Percentiles rank a stretch among this genome's conserved stretches.
Evolutionary conservation across 2,797 vertebrate species (phyloP).

Genomic region (Mormyrops attenuatus): DNA sequence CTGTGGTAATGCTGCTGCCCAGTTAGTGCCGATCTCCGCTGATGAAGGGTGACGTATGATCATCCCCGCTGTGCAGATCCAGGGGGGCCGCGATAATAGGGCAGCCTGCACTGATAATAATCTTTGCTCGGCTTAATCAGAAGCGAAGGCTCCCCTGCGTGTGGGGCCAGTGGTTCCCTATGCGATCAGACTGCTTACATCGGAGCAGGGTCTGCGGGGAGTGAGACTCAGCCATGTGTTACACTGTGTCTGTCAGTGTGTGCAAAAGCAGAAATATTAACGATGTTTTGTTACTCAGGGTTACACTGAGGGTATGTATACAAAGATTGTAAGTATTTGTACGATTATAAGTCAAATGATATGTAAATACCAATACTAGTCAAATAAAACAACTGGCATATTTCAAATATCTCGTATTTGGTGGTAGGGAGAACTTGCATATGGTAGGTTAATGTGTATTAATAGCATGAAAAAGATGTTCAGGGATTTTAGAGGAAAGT

Average conservation of each 20-base stretch:
- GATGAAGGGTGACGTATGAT: constrained; percentile 1
- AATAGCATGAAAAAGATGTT: neutral
- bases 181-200: neutral
- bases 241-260: neutral
- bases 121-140: neutral
- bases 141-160: neutral
- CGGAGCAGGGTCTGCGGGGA: neutral
- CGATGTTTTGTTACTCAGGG: neutral
- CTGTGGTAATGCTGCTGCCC: neutral
- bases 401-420: neutral
- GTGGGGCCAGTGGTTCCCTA: neutral
- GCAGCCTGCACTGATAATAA: neutral
- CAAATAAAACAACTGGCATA: neutral
- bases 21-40: neutral
- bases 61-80: neutral
- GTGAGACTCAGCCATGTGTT: neutral
- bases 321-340: neutral
- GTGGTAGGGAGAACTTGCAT: neutral
- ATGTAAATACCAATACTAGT: neutral
- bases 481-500: neutral
- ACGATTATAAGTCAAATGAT: neutral
- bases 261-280: neutral
- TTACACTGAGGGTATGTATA: neutral
- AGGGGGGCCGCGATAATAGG: neutral
- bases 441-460: neutral